These are phyloP conservation scores for Gymnocypris eckloni DNA, from an alignment of 2,797 vertebrate genomes.

Conservation along the genomic window DNA sequence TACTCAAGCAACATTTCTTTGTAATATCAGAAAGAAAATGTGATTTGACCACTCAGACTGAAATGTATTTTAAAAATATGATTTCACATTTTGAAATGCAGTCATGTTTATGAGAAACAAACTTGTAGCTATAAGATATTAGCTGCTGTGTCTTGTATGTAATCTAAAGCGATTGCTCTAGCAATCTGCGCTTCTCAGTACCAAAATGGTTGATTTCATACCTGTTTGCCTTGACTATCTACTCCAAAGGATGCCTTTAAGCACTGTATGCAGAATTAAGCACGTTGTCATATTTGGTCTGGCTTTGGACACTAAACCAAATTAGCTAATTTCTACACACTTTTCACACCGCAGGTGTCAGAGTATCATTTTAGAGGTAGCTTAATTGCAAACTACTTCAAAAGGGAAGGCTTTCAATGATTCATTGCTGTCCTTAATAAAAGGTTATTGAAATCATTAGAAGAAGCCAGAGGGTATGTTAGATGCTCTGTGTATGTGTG, in stretches of 20 bases:
- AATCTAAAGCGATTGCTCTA: neutral
- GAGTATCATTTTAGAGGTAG: constrained; percentile 30
- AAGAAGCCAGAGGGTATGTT: constrained; percentile 44
- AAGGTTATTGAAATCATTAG: constrained; percentile 52
- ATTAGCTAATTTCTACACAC: constrained; percentile 13
- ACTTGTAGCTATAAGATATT: too few relatives aligned
- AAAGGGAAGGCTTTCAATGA: constrained; percentile 55
- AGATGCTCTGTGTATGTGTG: constrained; percentile 1
- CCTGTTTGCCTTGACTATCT: neutral
- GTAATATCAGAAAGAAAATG: neutral
- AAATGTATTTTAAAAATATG: neutral
- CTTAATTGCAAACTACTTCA: constrained; percentile 57
- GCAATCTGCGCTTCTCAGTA: neutral
- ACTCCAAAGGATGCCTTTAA: neutral
- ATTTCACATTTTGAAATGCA: neutral
- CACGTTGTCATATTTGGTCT: neutral
- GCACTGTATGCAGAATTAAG: neutral
- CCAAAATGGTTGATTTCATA: constrained; percentile 4
- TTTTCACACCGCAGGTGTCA: constrained; percentile 37
- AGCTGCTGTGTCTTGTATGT: neutral
- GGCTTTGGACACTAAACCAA: constrained; percentile 12
- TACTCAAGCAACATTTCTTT: neutral
- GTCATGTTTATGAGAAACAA: neutral
- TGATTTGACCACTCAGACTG: neutral
- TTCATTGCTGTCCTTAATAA: constrained; percentile 59